A percentile compares a stretch with the other conserved stretches of the same genome.
phyloP scores from a whole-genome alignment of 2,113 vertebrate genomes.

The Dicerorhinus sumatrensis region DNA sequence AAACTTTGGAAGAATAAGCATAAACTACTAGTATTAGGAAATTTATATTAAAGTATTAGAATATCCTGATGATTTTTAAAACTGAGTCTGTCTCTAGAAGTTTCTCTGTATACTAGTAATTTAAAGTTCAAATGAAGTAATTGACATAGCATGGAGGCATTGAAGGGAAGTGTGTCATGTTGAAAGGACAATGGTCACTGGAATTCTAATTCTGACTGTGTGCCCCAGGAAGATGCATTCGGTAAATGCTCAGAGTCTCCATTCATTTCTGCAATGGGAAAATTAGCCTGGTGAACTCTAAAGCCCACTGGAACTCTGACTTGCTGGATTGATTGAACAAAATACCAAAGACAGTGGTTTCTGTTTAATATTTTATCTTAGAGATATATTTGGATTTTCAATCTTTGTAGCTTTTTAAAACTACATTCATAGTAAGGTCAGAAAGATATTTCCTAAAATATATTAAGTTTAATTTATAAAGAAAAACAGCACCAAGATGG shows the following conservation, averaged over 20 bases:
- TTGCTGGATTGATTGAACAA: neutral
- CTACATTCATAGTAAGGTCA: neutral
- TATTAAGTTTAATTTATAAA: neutral
- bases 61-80: conserved; percentile 28
- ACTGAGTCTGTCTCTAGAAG: neutral
- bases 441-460: conserved; percentile 4
- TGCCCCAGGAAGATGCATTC: neutral
- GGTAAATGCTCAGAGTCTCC: neutral
- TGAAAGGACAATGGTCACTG: neutral
- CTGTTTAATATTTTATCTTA: neutral
- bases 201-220: neutral
- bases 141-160: neutral
- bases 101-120: neutral
- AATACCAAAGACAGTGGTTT: neutral
- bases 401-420: neutral
- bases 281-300: neutral
- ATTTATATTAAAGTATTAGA: neutral
- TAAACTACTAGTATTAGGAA: neutral
- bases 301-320: neutral
- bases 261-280: neutral
- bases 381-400: neutral
- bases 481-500: neutral
- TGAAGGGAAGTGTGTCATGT: neutral
- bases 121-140: neutral
- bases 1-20: neutral